Base-by-base conservation (phyloP, 1,140 invertebrate species). In the Halictus rubicundus region DNA sequence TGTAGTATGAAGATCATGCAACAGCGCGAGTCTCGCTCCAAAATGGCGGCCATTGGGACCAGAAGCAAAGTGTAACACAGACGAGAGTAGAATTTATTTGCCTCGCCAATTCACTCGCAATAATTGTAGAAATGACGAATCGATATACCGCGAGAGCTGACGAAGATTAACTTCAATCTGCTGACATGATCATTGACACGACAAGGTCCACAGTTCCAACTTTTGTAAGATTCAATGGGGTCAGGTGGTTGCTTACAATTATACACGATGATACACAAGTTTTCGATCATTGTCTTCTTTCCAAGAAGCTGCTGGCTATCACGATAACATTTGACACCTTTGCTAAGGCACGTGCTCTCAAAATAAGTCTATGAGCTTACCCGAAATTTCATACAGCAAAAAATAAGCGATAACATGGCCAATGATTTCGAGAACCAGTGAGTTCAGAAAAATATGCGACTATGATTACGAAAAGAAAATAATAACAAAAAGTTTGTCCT, bases 141-240 rank as follows among this genome's bases (percentile, higher is more conserved):
- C 6, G n/a, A 32, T 32, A 19, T 23, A 25, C 57, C 21, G 21
- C 21, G 21, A 59, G 57, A 59, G 23, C 6, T 23, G 16, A n/a
- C 9, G 10, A 7, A 21, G 37, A 75, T 68, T 59, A 42, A 39
- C 42, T 27, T 37, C 6, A 68, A 68, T 57, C 46, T 23, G 16
- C 59, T 68, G 64, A 59, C 73, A 42, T 32, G 49, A 74, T 54
- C 49, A n/a, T 46, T 74, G 39, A 32, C 49, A 57, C 46, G 32
- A 66, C 37, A 75, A 66, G 23, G 32, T 66, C 63, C 72, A 66
- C 37, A 49, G 8, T 0, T 66, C 8, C 49, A 37, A 63, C n/a
- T 42, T 42, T 54, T 46, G 16, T 8, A 39, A 10, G 32, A 64
- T 39, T 64, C 32, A 39, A 64, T 21, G 61, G 57, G 49, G n/a